Conservation (phyloP, 2,113 vertebrate species). For the Aptenodytes patagonicus region DNA sequence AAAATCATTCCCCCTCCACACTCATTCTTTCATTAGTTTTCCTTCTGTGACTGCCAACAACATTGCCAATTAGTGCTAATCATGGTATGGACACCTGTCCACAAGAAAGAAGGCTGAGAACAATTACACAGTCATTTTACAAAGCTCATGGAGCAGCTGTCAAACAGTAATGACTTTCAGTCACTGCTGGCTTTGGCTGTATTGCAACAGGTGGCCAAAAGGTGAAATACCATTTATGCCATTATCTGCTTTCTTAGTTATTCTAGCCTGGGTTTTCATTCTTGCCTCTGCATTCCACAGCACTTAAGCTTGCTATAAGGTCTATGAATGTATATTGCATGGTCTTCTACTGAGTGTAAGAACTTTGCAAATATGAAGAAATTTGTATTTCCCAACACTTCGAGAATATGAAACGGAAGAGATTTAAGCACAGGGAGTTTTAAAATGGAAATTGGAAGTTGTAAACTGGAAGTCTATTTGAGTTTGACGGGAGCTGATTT, state of each 20-base stretch:
- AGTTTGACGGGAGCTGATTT: neutral
- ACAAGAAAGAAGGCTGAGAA: constrained; percentile 24
- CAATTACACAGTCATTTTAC: constrained; percentile 40
- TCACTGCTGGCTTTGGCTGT: neutral
- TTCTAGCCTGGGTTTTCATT: neutral
- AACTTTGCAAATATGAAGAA: neutral
- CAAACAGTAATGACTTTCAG: constrained; percentile 34
- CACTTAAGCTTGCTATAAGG: neutral
- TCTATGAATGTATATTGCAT: neutral
- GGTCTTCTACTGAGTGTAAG: neutral
- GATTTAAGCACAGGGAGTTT: neutral
- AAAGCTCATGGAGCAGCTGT: constrained; percentile 47
- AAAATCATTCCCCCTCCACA: neutral
- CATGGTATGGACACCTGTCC: constrained; percentile 59
- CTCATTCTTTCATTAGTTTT: constrained; percentile 30
- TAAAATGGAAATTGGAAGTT: neutral
- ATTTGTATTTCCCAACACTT: neutral
- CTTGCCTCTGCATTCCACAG: neutral
- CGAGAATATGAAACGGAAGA: neutral
- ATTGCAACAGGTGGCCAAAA: constrained; percentile 36
- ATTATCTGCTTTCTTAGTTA: neutral
- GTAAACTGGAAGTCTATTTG: neutral
- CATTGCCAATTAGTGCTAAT: constrained; percentile 55
- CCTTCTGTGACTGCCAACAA: constrained; percentile 29
- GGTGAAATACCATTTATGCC: neutral